Base-by-base conservation (phyloP, 2,888 invertebrate species). In the Cylloceria caligata region DNA sequence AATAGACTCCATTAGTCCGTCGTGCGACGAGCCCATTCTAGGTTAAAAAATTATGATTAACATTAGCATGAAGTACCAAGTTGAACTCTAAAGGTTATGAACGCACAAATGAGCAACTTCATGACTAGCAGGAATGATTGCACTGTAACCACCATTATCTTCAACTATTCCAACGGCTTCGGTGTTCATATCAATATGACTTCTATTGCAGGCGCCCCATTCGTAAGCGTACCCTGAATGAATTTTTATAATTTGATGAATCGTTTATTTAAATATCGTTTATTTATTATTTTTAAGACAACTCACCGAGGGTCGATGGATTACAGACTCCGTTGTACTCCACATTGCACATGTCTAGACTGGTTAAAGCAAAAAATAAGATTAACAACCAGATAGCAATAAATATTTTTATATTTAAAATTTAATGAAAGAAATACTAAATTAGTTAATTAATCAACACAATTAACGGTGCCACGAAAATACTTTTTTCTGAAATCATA, bases 91-190 rank as follows among this genome's bases (percentile, higher is more conserved):
- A 9, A 67, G 55, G n/a, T 30, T 49, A 13, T 6, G 11, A 34
- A 86, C 89, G 87, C 83, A 91, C 91, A 92, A 83, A 80, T 92
- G 91, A 2, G 89, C 91, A 36, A 92, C 49, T 87, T 91, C 91
- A 62, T 92, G 91, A 75, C 90, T 88, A 13, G 89, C 84, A 5
- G 89, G 88, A 77, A 91, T 85, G 42, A 91, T 88, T 4, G 88
- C 91, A 52, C 87, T 85, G 80, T 87, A 92, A 24, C 90, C 91
- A 47, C 90, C 91, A 75, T 91, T 89, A 72, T 92, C 92, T 72
- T 92, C 91, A n/a, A 90, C 83, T n/a, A 92, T 64, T 24, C 88
- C 88, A 52, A 91, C 88, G 34, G 90, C 89, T 79, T 90, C 89
- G 9, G 90, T 85, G 7, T 83, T 83, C 74, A 57, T 74, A 16